phyloP scores from a whole-genome alignment of 1,140 invertebrate species.

The Lepidurus apus region DNA sequence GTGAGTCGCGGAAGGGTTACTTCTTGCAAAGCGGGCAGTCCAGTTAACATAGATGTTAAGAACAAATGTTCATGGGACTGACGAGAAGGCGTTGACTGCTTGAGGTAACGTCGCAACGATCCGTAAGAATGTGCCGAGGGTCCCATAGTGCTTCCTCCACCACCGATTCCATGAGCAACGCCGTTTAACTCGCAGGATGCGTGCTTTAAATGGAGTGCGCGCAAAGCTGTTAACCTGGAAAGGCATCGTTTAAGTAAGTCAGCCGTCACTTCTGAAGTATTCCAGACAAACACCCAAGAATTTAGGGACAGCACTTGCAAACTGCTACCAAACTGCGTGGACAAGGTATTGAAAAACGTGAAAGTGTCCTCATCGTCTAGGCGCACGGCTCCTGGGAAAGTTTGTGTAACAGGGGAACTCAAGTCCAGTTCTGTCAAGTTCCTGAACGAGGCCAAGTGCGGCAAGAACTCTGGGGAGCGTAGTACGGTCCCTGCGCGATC shows the following conservation, averaged over 20 bases:
- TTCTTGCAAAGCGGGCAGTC: slow-evolving; percentile 3
- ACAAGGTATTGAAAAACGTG: not conserved
- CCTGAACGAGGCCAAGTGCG: not conserved
- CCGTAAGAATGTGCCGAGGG: not conserved
- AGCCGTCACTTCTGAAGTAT: not conserved
- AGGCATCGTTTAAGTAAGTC: not conserved
- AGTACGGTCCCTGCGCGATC: not conserved
- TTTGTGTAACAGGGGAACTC: not conserved
- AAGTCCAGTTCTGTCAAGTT: not conserved
- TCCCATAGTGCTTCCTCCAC: not conserved
- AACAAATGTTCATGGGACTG: not conserved
- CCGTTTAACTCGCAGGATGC: not conserved
- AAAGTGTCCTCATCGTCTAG: not conserved
- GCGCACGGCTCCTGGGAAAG: not conserved
- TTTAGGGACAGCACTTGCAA: not conserved
- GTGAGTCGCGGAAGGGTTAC: not conserved
- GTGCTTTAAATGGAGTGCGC: not conserved
- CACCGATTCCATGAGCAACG: not conserved
- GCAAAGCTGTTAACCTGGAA: not conserved
- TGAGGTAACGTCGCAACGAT: not conserved
- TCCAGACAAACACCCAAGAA: not conserved
- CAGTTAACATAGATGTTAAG: not conserved
- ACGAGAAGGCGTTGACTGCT: not conserved
- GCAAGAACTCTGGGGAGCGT: not conserved
- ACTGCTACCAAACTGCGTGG: not conserved